A percentile compares a stretch with the other conserved stretches of the same genome.
Conservation (phyloP, 2,797 vertebrate genomes). For the Streptopelia turtur region DNA sequence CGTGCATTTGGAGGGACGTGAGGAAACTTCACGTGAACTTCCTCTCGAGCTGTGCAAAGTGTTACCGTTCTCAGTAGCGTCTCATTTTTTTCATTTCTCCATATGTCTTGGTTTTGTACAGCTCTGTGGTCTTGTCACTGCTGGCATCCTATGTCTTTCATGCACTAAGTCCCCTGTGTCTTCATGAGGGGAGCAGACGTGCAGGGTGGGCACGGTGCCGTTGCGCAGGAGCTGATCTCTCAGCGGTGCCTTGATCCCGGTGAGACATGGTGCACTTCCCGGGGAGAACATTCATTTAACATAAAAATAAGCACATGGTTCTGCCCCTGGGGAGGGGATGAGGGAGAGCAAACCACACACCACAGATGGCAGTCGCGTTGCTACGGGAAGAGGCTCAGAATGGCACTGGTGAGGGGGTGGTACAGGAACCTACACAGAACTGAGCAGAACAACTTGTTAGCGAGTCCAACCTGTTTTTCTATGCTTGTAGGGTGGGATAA, state of each 20-base stretch:
- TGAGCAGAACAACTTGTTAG: slow-evolving; percentile 15
- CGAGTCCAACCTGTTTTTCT: background rate
- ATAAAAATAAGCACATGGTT: background rate
- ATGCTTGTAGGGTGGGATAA: slow-evolving; percentile 22
- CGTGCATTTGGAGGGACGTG: accelerated
- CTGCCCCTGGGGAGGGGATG: background rate
- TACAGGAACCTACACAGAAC: slow-evolving; percentile 9
- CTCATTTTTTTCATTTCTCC: background rate
- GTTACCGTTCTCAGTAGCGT: background rate
- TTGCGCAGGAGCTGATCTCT: background rate
- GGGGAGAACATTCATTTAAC: background rate
- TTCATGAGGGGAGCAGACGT: accelerated
- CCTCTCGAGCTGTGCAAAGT: accelerated
- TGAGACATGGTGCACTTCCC: background rate
- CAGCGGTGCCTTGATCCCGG: accelerated
- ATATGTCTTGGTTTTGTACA: background rate
- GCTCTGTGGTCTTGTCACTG: background rate
- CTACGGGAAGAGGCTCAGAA: slow-evolving; percentile 7
- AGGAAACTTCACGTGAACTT: background rate
- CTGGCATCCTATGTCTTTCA: accelerated
- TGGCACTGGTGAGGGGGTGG: background rate
- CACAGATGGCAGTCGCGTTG: background rate
- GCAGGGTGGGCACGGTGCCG: accelerated
- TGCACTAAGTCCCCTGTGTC: background rate
- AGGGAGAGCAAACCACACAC: background rate